Evolutionary conservation across 2,113 vertebrate genomes (phyloP).

Genomic region (Burhinus bistriatus): DNA sequence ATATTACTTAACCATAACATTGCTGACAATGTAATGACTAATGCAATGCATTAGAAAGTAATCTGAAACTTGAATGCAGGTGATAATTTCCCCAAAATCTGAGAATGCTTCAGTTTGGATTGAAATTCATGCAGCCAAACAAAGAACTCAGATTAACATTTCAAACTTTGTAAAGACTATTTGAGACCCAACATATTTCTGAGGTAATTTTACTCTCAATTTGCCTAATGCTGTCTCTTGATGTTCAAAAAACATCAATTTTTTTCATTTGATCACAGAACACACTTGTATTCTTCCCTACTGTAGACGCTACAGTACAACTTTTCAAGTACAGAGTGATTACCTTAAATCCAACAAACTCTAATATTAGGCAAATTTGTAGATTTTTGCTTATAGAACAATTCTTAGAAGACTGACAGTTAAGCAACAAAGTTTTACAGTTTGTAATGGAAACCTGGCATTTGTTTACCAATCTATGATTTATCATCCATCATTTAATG

Average conservation of each 20-base stretch:
- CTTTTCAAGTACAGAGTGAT: background rate
- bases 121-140: background rate
- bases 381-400: background rate
- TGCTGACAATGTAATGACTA: background rate
- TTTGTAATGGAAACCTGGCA: background rate
- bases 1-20: background rate
- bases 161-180: background rate
- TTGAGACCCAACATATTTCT: background rate
- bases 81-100: background rate
- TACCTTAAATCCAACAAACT: background rate
- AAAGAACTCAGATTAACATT: background rate
- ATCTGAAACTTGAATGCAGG: background rate
- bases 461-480: background rate
- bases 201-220: background rate
- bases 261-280: background rate
- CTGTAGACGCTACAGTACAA: background rate
- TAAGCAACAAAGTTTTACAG: background rate
- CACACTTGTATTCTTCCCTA: background rate
- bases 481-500: background rate
- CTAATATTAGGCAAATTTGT: background rate
- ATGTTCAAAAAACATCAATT: fast-evolving
- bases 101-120: background rate
- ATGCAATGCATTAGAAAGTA: background rate
- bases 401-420: background rate
- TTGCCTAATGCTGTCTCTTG: background rate